Conservation (phyloP, 2,797 vertebrate genomes). For the Cirrhinus molitorella region DNA sequence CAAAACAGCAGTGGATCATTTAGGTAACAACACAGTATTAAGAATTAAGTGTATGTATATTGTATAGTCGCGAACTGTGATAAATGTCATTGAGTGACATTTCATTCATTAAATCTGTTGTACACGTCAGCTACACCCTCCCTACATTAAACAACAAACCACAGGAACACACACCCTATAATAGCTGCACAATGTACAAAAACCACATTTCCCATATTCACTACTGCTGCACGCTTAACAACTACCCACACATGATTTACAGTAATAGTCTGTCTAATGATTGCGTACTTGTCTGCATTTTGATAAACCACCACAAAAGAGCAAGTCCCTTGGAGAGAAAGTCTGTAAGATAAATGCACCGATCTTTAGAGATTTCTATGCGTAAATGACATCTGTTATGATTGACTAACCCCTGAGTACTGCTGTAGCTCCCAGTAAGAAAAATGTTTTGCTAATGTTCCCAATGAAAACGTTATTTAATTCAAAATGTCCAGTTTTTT, state of each 20-base stretch:
- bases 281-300: neutral
- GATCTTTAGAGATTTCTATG: neutral
- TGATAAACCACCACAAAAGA: neutral
- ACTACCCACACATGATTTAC: slow-evolving; percentile 5
- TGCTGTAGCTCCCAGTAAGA: neutral
- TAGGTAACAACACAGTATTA: too few species aligned
- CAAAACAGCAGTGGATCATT: too few species aligned
- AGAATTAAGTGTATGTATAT: too few species aligned
- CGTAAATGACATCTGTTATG: neutral
- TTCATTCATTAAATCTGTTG: slow-evolving; percentile 11
- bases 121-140: neutral
- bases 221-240: neutral
- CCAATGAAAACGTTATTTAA: neutral
- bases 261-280: neutral
- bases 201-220: slow-evolving; percentile 31
- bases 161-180: slow-evolving; percentile 17
- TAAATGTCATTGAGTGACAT: neutral
- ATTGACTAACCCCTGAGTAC: neutral
- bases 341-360: neutral
- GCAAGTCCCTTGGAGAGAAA: neutral
- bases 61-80: neutral
- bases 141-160: slow-evolving; percentile 26
- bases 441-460: neutral
- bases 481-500: neutral
- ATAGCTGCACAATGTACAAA: slow-evolving; percentile 13